Conservation (phyloP, 1,140 invertebrate species). For the Microplitis demolitor region DNA sequence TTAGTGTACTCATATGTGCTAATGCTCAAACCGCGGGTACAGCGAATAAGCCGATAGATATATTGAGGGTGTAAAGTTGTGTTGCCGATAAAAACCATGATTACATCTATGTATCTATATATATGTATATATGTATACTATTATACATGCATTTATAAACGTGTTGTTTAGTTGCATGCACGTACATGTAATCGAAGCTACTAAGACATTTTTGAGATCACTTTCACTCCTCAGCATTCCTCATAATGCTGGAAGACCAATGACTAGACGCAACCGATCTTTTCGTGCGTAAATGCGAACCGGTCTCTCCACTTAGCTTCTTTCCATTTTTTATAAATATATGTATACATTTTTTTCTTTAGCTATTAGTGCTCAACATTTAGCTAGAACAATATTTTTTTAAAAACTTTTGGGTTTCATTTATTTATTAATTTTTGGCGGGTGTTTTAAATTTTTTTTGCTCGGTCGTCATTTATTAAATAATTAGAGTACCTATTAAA, state of each 20-base stretch:
- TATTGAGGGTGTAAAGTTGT: background rate
- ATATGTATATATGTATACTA: too few species aligned
- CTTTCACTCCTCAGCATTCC: constrained; percentile 25
- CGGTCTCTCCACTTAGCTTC: background rate
- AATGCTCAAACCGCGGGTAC: background rate
- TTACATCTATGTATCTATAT: too few species aligned
- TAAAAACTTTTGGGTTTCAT: background rate
- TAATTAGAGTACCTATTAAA: too few species aligned
- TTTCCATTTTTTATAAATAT: background rate
- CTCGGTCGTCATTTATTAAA: too few species aligned
- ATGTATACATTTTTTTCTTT: background rate
- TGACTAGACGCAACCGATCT: constrained; percentile 11
- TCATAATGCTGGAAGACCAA: constrained; percentile 20
- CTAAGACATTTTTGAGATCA: constrained; percentile 27
- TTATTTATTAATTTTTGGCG: too few species aligned
- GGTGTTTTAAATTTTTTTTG: too few species aligned
- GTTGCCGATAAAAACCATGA: background rate
- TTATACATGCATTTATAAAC: background rate
- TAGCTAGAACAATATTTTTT: background rate
- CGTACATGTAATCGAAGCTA: background rate
- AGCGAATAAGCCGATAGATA: background rate
- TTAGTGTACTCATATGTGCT: background rate
- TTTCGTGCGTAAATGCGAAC: constrained; percentile 4
- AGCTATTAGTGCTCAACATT: background rate
- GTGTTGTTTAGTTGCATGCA: background rate